Percentiles rank a stretch among this genome's conserved stretches.
phyloP scores from a whole-genome alignment of 2,888 invertebrate genomes.

The Microdon myrmicae region DNA sequence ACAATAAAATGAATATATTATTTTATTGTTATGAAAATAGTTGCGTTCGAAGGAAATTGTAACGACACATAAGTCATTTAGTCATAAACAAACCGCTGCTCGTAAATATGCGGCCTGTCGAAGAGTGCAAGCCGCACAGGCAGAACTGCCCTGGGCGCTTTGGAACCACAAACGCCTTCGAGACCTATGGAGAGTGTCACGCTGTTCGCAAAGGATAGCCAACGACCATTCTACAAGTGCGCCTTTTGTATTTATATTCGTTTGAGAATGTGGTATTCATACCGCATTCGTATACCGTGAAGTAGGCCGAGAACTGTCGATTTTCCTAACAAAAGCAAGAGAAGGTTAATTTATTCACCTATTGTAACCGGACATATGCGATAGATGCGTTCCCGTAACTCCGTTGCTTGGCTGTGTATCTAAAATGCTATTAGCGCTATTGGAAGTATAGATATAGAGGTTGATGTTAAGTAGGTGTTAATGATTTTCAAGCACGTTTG shows the following conservation, averaged over 20 bases:
- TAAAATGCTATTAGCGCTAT: too few species aligned
- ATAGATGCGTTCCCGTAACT: too few species aligned
- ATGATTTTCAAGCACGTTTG: too few species aligned
- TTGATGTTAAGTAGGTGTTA: too few species aligned
- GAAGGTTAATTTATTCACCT: constrained; percentile 40
- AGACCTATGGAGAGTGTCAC: neutral
- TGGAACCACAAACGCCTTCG: constrained; percentile 10
- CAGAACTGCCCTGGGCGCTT: neutral
- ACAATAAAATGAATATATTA: constrained; percentile 28
- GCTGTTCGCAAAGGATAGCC: constrained; percentile 14
- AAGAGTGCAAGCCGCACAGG: constrained; percentile 21
- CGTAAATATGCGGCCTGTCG: constrained; percentile 36
- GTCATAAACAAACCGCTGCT: constrained; percentile 34
- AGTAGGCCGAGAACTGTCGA: too few species aligned
- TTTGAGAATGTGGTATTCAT: neutral
- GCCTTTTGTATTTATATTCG: constrained; percentile 14
- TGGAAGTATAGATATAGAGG: too few species aligned
- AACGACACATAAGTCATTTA: constrained; percentile 42
- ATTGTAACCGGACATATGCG: constrained; percentile 26
- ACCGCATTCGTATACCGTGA: constrained; percentile 15
- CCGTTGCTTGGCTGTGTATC: too few species aligned
- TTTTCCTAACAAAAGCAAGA: constrained; percentile 38
- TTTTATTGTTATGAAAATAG: constrained; percentile 37
- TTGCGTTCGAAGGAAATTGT: constrained; percentile 4
- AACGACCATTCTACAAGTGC: constrained; percentile 36